A percentile compares a stretch with the other conserved stretches of the same genome.
These are phyloP conservation scores for Geodia barretti DNA, from an alignment of 37 sponge, comb jelly and placozoan species.

Conservation along the genomic window DNA sequence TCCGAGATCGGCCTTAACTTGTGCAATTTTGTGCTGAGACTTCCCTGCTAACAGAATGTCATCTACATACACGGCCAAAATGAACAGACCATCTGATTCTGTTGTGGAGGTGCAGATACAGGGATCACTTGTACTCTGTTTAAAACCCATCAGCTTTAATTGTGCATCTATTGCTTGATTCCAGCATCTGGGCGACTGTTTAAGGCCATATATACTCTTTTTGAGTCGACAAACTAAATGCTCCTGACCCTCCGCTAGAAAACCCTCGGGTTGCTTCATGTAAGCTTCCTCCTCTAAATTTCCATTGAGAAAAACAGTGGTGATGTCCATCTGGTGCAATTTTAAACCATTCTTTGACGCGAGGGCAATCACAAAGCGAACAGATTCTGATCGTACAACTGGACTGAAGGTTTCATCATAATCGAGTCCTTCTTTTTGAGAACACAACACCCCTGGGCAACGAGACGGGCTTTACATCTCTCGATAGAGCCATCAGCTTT, in stretches of 20 bases:
- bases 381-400: no score
- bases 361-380: no score
- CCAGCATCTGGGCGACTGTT: constrained; percentile 60
- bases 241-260: constrained; percentile 15
- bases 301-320: no score
- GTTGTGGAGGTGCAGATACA: constrained; percentile 30
- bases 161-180: constrained; percentile 45
- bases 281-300: no score
- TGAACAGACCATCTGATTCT: not conserved
- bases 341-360: no score
- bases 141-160: constrained; percentile 51
- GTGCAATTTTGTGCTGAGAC: not conserved
- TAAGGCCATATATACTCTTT: constrained; percentile 34
- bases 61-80: constrained; percentile 29
- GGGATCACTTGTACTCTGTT: constrained; percentile 73
- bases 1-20: constrained; percentile 10
- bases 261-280: constrained; percentile 18
- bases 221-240: constrained; percentile 29
- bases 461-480: constrained; percentile 41
- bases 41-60: constrained; percentile 24
- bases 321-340: no score
- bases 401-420: no score
- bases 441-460: no score
- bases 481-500: constrained; percentile 42
- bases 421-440: no score